Percentiles rank a stretch among this genome's conserved stretches.
These are phyloP conservation scores for Haplotaxodon microlepis DNA, from an alignment of 2,113 vertebrate genomes.

Conservation along the genomic window DNA sequence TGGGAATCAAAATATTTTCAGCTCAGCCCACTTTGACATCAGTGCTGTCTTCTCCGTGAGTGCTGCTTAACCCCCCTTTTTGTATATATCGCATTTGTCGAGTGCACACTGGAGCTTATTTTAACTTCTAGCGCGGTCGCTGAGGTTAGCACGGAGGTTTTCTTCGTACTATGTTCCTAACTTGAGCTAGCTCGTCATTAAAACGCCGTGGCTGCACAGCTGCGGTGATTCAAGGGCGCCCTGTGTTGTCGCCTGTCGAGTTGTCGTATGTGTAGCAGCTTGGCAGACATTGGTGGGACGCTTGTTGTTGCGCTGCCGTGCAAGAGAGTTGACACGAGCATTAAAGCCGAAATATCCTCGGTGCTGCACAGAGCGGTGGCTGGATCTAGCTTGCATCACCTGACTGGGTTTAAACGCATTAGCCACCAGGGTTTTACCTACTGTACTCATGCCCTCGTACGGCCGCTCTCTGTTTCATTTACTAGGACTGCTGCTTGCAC, in stretches of 20 bases:
- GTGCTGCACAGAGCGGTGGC: not conserved
- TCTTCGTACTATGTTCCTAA: not conserved
- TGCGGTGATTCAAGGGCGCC: constrained; percentile 23
- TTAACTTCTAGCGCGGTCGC: not conserved
- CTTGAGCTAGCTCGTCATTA: not conserved
- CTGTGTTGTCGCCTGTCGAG: not conserved
- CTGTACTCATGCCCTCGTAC: not conserved
- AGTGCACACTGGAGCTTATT: not conserved
- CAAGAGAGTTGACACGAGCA: not conserved
- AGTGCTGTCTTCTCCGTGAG: constrained; percentile 12
- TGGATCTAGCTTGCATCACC: not conserved
- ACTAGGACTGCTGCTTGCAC: not conserved
- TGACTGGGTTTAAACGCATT: constrained; percentile 4
- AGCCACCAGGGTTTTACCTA: not conserved
- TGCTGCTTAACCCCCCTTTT: not conserved
- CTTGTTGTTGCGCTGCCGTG: not conserved
- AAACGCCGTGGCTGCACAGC: not conserved
- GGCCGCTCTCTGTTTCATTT: not conserved
- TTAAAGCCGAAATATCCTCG: not conserved
- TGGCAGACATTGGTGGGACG: not conserved
- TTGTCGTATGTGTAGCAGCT: not conserved
- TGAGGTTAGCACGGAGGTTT: not conserved
- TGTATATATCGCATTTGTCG: not conserved
- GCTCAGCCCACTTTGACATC: constrained; percentile 51
- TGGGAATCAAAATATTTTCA: not conserved